Evolutionary conservation across 2,888 invertebrate genomes (phyloP).

Genomic region (Scaptomyza parva): DNA sequence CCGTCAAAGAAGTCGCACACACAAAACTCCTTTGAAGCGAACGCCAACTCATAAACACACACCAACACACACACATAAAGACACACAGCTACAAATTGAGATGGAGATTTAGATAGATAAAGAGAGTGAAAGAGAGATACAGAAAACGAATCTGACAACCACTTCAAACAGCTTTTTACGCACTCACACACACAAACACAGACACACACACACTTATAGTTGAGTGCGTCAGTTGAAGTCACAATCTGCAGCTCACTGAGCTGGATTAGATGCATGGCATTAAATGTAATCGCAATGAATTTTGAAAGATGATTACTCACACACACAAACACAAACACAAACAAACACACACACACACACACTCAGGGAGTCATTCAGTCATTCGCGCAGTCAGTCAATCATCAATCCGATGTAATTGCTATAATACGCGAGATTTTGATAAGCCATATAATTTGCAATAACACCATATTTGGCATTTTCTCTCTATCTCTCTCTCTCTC

Average conservation of each 20-base stretch:
- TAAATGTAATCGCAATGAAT: slow-evolving; percentile 69
- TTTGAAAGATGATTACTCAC: slow-evolving; percentile 63
- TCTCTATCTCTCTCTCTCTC: neutral
- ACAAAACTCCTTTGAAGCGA: slow-evolving; percentile 66
- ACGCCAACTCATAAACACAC: slow-evolving; percentile 33
- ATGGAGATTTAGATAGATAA: slow-evolving; percentile 25
- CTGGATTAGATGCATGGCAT: slow-evolving; percentile 58
- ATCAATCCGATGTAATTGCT: slow-evolving; percentile 33
- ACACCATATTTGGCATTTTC: slow-evolving; percentile 44
- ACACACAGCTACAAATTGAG: slow-evolving; percentile 18
- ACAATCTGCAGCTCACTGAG: slow-evolving; percentile 61
- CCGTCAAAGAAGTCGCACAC: slow-evolving; percentile 69
- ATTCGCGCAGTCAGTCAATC: slow-evolving; percentile 21
- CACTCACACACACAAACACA: slow-evolving; percentile 29
- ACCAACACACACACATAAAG: slow-evolving; percentile 10
- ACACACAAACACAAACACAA: neutral
- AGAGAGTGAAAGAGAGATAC: no score
- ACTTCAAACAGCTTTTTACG: slow-evolving; percentile 61
- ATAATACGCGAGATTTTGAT: slow-evolving; percentile 39
- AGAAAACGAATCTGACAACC: slow-evolving; percentile 62
- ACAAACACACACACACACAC: slow-evolving; percentile 30
- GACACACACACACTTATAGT: slow-evolving; percentile 1
- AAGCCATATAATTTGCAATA: slow-evolving; percentile 33
- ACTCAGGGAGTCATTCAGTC: neutral
- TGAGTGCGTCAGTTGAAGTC: neutral